Evolutionary conservation across 1,140 invertebrate genomes (phyloP), one percentile per base, ranked within the genome.

Genomic region (Himalopsyche phryganea): DNA sequence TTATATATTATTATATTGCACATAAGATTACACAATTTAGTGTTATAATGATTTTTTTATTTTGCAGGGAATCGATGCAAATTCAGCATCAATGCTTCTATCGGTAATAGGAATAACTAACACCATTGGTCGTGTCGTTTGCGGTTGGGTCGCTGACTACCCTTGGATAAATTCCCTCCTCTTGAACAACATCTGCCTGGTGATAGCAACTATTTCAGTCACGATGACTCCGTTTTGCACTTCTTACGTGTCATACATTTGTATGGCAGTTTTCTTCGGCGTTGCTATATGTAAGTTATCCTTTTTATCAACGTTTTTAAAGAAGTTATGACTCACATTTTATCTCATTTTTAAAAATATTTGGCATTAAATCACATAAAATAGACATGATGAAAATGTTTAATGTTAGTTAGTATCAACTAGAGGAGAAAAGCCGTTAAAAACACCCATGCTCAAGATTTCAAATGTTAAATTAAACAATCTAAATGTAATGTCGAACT

Each of bases 71-170:
- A 86, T 97, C 32, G 85, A 86, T 7, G 72, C 76, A 19, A 82
- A 82, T 1, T 78, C 85, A 58, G 94, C 94, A 0, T 90, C 94
- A 1, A 91, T 91, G 69, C 78, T 98, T 35, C 70, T 99, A 13
- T 97, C 96, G 3, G 88, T 96, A 44, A 98, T 98, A 69, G 96
- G 95, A 58, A 93, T 97, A 50, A 94, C 94, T 4, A 98, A 98
- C 72, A 96, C 94, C 0, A 67, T 94, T 41, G 93, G 92, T 28
- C 88, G 93, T 76, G 85, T 96, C 28, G 78, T 85, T 15, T 94
- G 90, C 71, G 93, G 93, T 36, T 93, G 88, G 73, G 82, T 94
- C 9, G 89, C 89, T 0, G 89, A 92, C 72, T 87, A 91, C 71
- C 89, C 89, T 1, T 84, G 88, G 79, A 88, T 98, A 51, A 88